Evolutionary conservation across 1,140 invertebrate species (phyloP), one percentile per base, ranked within the genome.

Genomic region (Brachionus calyciflorus): DNA sequence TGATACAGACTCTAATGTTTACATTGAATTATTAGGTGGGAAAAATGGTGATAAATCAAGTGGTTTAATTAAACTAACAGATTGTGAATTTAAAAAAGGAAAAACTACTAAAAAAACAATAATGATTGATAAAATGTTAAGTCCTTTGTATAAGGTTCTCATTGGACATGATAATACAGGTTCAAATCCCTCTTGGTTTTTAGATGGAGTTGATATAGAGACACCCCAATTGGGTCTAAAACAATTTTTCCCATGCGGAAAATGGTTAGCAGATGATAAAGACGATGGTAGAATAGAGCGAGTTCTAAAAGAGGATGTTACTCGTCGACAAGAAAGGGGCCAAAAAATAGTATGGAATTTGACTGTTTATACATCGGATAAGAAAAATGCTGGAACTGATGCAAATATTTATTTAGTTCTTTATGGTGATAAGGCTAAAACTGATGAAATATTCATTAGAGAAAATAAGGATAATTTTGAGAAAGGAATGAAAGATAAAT

Each of bases 101-200:
- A 80, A 80, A 65, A 83, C 82, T 3, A 81, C 84, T 77, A 81
- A 82, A 12, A 84, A 84, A 76, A 81, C 82, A 41, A 80, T 86
- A 33, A 81, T 82, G 21, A 78, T 84, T 9, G 79, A 79, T 12
- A 80, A 80, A 28, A 78, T 81, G 79, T 21, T 86, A 21, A 84
- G 83, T 78, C 85, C 85, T 0, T 69, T 86, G 12, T 79, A 81
- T 10, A 78, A 79, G 46, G 78, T 86, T 37, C 83, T 84, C 26
- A 79, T 85, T 14, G 84, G 85, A 7, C 84, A 85, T 78, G 84
- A 86, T 78, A 81, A 84, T 77, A 80, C 63, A 30, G 84, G 84
- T 0, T 46, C 77, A 1, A 81, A 78, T 4, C 78, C 84, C 1
- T 84, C 83, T 2, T 86, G 84, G 84, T 83, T 80, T 77, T 78